Evolutionary conservation across 2,113 vertebrate species (phyloP), one percentile per base, ranked within the genome.

Genomic region (Gallinago media): DNA sequence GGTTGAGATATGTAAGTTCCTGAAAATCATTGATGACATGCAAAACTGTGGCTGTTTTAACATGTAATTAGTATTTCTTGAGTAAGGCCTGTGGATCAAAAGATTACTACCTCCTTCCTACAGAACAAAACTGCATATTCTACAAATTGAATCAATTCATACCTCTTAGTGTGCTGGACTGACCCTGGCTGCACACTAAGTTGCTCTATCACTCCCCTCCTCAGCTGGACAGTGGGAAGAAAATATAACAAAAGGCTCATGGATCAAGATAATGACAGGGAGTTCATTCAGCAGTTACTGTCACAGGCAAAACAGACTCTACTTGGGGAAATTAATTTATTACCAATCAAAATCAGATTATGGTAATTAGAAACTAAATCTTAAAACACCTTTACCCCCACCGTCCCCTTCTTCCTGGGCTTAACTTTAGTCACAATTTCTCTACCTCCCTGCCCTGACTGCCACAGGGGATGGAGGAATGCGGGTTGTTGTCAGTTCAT

Each of bases 141-240:
- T 71, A 6, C 16, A 85, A 74, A 78, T 10, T 22, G 31, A 70
- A 73, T 42, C 21, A 54, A 3, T 46, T 58, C 1, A 0, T 44
- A 25, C 21, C 8, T 40, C 2, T 47, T 54, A 22, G 9, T 31
- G 26, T 15, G 12, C 5, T 56, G 25, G 18, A 2, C 32, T 59
- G 34, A 21, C 9, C 3, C 3, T 75, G 67, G 17, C 18, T 75
- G 17, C 22, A 62, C 3, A 5, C 11, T 31, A 63, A 17, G 34
- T 14, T 1, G 0, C 20, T 46, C 16, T 63, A 4, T 36, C 27
- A 25, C 38, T 58, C 0, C 21, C 13, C 8, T 71, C 21, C 19
- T 77, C 32, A 26, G 8, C 8, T 55, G 36, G 25, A 14, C 40
- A 46, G 20, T 4, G 3, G 3, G 50, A 5, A 15, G 29, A 42